Percentiles rank a stretch among this genome's conserved stretches.
Conservation (phyloP, 2,888 invertebrate genomes). For the Eupelmus urozonus region DNA sequence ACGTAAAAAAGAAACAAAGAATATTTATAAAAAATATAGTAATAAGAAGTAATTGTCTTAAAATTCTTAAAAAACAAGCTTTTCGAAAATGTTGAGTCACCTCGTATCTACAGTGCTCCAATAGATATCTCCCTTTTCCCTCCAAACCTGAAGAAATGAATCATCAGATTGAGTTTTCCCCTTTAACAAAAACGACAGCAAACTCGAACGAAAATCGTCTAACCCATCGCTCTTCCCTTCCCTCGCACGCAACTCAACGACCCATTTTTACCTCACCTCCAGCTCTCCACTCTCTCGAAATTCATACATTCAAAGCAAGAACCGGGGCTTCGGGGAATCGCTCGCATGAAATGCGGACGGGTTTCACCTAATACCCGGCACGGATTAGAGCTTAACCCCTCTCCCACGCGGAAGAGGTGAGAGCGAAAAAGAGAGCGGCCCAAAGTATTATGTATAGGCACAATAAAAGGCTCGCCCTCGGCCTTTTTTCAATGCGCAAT, state of each 20-base stretch:
- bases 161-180: constrained; percentile 25
- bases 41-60: no score
- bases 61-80: no score
- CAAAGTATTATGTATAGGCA: background rate
- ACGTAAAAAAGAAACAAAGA: no score
- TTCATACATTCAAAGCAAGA: no score
- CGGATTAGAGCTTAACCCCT: constrained; percentile 72
- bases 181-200: background rate
- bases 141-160: background rate
- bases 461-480: constrained; percentile 6
- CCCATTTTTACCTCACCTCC: constrained; percentile 33
- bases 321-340: constrained; percentile 63
- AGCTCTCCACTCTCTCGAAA: no score
- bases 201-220: constrained; percentile 15
- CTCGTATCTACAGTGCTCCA: background rate
- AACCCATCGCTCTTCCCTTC: background rate
- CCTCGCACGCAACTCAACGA: constrained; percentile 1
- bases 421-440: constrained; percentile 24
- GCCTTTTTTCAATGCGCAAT: background rate
- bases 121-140: background rate
- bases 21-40: no score
- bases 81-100: background rate
- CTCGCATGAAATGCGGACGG: constrained; percentile 68
- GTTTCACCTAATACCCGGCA: constrained; percentile 71
- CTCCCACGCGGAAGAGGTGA: constrained; percentile 52